These are phyloP conservation scores for Leptopterna dolabrata DNA, from an alignment of 2,888 invertebrate species.

Conservation along the genomic window DNA sequence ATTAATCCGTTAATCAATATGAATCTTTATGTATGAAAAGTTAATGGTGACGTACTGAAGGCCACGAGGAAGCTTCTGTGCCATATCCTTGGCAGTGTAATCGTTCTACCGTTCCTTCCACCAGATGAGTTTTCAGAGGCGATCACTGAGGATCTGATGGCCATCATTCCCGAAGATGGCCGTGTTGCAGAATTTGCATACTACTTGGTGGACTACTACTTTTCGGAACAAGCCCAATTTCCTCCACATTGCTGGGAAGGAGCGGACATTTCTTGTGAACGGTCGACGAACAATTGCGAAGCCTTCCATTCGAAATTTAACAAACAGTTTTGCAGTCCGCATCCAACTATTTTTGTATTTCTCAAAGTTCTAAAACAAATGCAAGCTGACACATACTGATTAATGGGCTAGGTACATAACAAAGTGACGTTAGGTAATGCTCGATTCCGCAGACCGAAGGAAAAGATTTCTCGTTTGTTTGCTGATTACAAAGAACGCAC, in stretches of 20 bases:
- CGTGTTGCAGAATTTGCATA: not conserved
- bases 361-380: not conserved
- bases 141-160: conserved; percentile 4
- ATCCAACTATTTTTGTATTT: not conserved
- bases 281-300: not conserved
- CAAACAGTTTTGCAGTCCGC: too few relatives aligned
- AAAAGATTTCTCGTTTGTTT: not conserved
- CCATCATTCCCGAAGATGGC: not conserved
- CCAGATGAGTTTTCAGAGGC: not conserved
- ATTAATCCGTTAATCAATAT: too few relatives aligned
- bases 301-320: not conserved
- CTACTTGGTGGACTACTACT: not conserved
- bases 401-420: too few relatives aligned
- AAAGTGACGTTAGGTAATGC: not conserved
- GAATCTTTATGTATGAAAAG: too few relatives aligned
- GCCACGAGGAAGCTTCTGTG: too few relatives aligned
- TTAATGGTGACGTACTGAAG: too few relatives aligned
- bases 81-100: too few relatives aligned
- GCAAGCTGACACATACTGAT: not conserved
- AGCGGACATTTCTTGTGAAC: not conserved
- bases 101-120: not conserved
- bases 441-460: not conserved
- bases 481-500: not conserved
- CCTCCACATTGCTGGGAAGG: not conserved
- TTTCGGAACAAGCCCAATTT: not conserved